phyloP scores from a whole-genome alignment of 2,797 vertebrate genomes.

The Onychomys leucogaster region DNA sequence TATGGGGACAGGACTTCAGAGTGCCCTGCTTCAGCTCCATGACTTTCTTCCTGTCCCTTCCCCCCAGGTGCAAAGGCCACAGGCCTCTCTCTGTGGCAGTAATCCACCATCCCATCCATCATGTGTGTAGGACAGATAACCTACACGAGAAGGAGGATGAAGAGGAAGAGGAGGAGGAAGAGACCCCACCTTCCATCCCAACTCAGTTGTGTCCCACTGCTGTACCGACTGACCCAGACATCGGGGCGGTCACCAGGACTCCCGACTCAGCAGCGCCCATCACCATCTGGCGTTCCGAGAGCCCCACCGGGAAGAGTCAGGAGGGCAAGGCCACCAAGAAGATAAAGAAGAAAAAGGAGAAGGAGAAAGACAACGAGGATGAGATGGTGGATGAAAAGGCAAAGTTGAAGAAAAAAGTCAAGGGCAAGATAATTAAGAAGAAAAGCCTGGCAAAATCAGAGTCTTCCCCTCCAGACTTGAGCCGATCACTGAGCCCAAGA shows the following conservation, averaged over 20 bases:
- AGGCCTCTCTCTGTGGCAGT: conserved; percentile 92
- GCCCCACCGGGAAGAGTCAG: conserved; percentile 78
- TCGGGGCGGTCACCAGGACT: neutral
- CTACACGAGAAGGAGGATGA: conserved; percentile 89
- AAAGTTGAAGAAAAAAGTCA: conserved; percentile 85
- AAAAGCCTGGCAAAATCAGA: conserved; percentile 71
- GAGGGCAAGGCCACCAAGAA: conserved; percentile 85
- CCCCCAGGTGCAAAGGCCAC: conserved; percentile 92
- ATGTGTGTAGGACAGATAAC: conserved; percentile 92
- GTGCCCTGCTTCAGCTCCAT: neutral
- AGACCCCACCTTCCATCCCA: conserved; percentile 22
- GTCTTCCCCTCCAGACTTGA: conserved; percentile 70
- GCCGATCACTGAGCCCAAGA: conserved; percentile 56
- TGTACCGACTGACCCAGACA: neutral
- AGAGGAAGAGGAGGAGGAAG: conserved; percentile 16
- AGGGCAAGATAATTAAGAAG: conserved; percentile 81
- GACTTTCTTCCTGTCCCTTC: neutral
- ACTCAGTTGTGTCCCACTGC: conserved; percentile 18
- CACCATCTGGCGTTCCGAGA: conserved; percentile 76
- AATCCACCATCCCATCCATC: conserved; percentile 90
- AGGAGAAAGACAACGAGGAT: conserved; percentile 84
- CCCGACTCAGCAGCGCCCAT: conserved; percentile 77
- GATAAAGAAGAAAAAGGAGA: conserved; percentile 89
- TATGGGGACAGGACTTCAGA: neutral
- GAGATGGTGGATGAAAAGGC: conserved; percentile 27